Conservation (phyloP, 2,113 vertebrate species). For the Brachionichthys hirsutus region DNA sequence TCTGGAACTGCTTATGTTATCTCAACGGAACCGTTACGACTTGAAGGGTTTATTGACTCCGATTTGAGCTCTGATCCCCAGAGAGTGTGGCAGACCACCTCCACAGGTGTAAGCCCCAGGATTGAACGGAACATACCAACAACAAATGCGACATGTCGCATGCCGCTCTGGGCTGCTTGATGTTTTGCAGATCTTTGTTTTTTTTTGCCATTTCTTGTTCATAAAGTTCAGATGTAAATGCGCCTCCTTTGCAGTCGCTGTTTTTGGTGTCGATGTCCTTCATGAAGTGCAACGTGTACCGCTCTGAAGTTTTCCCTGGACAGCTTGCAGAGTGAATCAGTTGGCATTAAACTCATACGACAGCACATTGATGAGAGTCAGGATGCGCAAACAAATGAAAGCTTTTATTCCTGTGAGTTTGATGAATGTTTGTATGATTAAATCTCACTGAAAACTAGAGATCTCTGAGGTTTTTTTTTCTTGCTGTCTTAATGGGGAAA, state of each 20-base stretch:
- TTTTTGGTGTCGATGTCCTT: constrained; percentile 54
- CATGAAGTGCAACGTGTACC: constrained; percentile 20
- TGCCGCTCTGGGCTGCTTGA: not conserved
- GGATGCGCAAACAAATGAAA: constrained; percentile 75
- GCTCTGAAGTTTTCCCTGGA: constrained; percentile 49
- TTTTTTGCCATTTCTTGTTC: not conserved
- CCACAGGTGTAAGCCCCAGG: constrained; percentile 7
- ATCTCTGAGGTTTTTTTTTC: no score
- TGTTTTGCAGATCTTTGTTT: constrained; percentile 6
- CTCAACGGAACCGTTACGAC: constrained; percentile 21
- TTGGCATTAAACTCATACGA: constrained; percentile 74
- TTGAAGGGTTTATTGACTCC: constrained; percentile 21
- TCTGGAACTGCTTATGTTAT: not conserved
- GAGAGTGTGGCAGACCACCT: constrained; percentile 17
- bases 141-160: not conserved
- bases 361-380: constrained; percentile 76
- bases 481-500: no score
- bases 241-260: constrained; percentile 21
- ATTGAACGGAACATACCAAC: constrained; percentile 29
- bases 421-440: constrained; percentile 99
- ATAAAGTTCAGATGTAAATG: no score
- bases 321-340: constrained; percentile 78
- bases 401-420: constrained; percentile 83
- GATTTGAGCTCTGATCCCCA: constrained; percentile 37
- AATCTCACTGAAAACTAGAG: constrained; percentile 90